phyloP scores from a whole-genome alignment of 2,888 invertebrate species.

The Phyllotreta cruciferae region DNA sequence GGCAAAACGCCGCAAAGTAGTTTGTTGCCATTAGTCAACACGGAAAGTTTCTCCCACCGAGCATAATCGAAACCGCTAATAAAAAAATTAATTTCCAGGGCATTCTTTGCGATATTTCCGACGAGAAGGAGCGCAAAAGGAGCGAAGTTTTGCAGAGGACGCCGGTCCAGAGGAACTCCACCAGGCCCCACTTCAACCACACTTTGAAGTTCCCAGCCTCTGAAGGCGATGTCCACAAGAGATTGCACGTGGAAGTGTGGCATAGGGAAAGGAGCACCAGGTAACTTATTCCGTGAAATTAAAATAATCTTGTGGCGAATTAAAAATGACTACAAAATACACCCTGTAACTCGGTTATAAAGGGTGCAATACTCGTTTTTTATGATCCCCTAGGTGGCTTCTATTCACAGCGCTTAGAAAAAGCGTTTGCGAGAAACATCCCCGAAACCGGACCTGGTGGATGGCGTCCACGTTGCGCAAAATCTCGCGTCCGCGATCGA shows the following conservation, averaged over 20 bases:
- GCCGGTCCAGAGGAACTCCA: constrained; percentile 79
- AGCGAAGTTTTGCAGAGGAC: constrained; percentile 75
- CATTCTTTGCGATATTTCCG: constrained; percentile 61
- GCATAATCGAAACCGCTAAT: no score
- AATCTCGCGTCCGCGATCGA: constrained; percentile 46
- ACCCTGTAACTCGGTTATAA: no score
- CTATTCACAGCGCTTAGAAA: no score
- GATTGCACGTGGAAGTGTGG: constrained; percentile 78
- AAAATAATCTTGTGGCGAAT: no score
- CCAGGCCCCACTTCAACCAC: constrained; percentile 81
- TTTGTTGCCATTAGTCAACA: constrained; percentile 22
- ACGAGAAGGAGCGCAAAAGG: constrained; percentile 49
- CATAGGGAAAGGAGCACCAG: constrained; percentile 82
- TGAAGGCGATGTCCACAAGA: constrained; percentile 63
- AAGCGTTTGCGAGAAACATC: background rate
- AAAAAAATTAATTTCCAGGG: no score
- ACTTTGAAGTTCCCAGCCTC: constrained; percentile 72
- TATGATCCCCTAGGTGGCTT: no score
- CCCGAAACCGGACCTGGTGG: constrained; percentile 20
- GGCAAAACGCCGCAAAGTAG: constrained; percentile 21
- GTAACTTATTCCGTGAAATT: constrained; percentile 61
- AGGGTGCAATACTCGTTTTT: no score
- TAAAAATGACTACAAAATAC: no score
- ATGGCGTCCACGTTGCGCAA: constrained; percentile 42
- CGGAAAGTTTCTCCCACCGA: constrained; percentile 17